Conservation (phyloP, 1,140 invertebrate species). For the Batillaria attramentaria region DNA sequence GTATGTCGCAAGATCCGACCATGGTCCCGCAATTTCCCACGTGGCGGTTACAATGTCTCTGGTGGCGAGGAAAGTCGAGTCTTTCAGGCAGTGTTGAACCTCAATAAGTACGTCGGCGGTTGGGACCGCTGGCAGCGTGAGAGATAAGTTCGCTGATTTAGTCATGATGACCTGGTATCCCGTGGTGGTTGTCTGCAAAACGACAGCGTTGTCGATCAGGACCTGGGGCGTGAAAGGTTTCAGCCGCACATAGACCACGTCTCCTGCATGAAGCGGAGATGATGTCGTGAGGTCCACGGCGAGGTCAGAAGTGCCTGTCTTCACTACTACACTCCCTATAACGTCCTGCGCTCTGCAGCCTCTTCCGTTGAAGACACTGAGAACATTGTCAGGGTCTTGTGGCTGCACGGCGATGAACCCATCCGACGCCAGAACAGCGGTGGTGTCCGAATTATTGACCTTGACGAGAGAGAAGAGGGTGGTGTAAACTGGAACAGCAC, state of each 20-base stretch:
- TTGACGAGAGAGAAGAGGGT: not conserved
- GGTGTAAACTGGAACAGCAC: conserved; percentile 6
- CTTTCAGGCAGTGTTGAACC: conserved; percentile 5
- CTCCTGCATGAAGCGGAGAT: not conserved
- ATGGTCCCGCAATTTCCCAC: conserved; percentile 2
- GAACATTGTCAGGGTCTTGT: not conserved
- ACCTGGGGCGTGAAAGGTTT: not conserved
- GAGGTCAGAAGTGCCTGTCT: not conserved
- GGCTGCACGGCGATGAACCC: conserved; percentile 1
- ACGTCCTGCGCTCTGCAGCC: not conserved
- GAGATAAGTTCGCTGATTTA: conserved; percentile 3
- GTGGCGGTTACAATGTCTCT: not conserved
- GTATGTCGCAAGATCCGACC: not conserved
- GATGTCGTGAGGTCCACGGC: not conserved
- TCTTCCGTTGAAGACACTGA: conserved; percentile 8
- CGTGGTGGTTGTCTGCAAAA: conserved; percentile 8
- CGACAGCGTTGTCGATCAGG: not conserved
- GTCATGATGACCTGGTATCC: conserved; percentile 31
- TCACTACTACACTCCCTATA: not conserved
- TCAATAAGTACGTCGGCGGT: not conserved
- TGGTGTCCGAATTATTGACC: not conserved
- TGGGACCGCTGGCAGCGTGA: not conserved
- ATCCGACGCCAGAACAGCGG: not conserved
- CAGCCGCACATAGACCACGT: not conserved
- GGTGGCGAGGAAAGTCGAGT: not conserved